Percentiles rank a stretch among this genome's conserved stretches.
Evolutionary conservation across 2,797 vertebrate genomes (phyloP).

Genomic region (Corythornis leucogaster): DNA sequence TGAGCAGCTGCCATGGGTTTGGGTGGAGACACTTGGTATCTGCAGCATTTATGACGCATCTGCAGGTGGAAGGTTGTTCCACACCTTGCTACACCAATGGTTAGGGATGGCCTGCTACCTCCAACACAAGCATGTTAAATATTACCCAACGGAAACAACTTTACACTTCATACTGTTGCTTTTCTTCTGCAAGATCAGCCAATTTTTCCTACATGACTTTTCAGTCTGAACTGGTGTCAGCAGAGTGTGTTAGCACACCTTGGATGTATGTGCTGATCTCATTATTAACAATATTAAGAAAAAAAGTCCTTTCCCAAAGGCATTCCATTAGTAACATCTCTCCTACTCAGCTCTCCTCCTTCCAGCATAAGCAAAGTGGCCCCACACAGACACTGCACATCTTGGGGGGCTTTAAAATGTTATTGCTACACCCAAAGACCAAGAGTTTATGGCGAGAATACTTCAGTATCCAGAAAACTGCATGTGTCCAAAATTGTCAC

Average conservation of each 20-base stretch:
- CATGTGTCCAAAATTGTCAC: neutral
- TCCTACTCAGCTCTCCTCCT: neutral
- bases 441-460: slow-evolving; percentile 4
- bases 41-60: neutral
- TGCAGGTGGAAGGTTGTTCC: neutral
- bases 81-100: neutral
- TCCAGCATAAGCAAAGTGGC: neutral
- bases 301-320: neutral
- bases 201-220: neutral
- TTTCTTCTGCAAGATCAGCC: neutral
- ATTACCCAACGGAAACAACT: neutral
- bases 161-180: neutral
- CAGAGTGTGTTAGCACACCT: neutral
- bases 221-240: neutral
- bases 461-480: slow-evolving; percentile 6
- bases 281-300: neutral
- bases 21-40: neutral
- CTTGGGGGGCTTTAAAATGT: neutral
- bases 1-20: neutral
- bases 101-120: neutral
- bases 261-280: neutral
- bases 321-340: neutral
- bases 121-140: no score
- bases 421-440: neutral
- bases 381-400: neutral